These are phyloP conservation scores for Leucosticte australis DNA, from an alignment of 2,113 vertebrate species.

Conservation along the genomic window DNA sequence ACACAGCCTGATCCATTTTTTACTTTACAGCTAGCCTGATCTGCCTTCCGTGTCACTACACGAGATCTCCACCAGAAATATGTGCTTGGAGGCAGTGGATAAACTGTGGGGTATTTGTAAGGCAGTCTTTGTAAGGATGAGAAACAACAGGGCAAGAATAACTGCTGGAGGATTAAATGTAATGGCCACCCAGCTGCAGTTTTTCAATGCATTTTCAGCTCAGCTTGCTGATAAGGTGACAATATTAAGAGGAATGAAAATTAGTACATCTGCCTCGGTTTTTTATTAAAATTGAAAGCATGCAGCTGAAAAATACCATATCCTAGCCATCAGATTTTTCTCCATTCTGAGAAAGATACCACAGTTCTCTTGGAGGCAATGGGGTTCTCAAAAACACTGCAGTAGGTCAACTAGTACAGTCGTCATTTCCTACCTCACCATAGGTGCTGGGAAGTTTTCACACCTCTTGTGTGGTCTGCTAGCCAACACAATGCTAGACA, in stretches of 20 bases:
- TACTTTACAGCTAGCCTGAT: conserved; percentile 30
- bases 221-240: conserved; percentile 36
- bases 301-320: neutral
- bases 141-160: neutral
- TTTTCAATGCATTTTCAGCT: conserved; percentile 32
- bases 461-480: neutral
- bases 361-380: neutral
- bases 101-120: neutral
- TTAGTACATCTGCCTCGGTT: neutral
- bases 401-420: neutral
- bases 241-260: conserved; percentile 10
- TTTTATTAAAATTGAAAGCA: conserved; percentile 46
- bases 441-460: neutral
- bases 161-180: neutral
- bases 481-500: neutral
- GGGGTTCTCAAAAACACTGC: neutral
- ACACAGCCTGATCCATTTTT: conserved; percentile 26
- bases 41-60: conserved; percentile 39
- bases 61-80: conserved; percentile 24
- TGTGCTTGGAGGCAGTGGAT: neutral
- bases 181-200: neutral
- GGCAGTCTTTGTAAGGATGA: neutral
- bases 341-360: conserved; percentile 9
- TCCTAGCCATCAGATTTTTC: neutral
- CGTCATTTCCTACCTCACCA: neutral